Conservation (phyloP, 2,888 invertebrate genomes). For the Drosophila lacicola region DNA sequence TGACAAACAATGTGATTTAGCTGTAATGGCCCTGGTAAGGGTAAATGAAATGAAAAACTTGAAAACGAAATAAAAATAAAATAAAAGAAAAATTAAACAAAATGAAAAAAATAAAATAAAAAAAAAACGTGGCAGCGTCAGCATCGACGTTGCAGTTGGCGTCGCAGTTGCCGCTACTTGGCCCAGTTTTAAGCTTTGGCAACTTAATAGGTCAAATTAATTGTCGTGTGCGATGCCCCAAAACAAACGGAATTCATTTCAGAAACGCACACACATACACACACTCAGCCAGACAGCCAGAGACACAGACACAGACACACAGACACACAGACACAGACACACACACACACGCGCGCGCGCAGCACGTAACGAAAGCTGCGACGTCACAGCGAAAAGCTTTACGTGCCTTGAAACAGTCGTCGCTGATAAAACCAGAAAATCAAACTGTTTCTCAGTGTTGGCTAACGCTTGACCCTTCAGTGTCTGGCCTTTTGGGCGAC, state of each 20-base stretch:
- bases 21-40: slow-evolving; percentile 7
- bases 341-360: background rate
- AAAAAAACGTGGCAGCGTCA: slow-evolving; percentile 7
- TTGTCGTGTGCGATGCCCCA: slow-evolving; percentile 40
- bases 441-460: slow-evolving; percentile 7
- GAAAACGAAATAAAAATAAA: slow-evolving; percentile 17
- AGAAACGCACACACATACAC: background rate
- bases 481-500: slow-evolving; percentile 8
- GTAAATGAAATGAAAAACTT: slow-evolving; percentile 24
- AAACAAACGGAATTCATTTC: slow-evolving; percentile 21
- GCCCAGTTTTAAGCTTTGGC: slow-evolving; percentile 62
- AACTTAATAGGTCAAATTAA: slow-evolving; percentile 58
- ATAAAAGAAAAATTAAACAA: background rate
- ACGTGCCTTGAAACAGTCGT: slow-evolving; percentile 3
- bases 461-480: slow-evolving; percentile 22
- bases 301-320: background rate
- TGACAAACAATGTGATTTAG: slow-evolving; percentile 7
- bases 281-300: background rate
- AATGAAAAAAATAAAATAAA: background rate
- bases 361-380: background rate
- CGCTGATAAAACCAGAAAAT: slow-evolving; percentile 11
- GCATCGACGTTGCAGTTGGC: slow-evolving; percentile 19
- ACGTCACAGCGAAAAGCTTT: slow-evolving; percentile 44
- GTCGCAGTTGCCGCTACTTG: slow-evolving; percentile 29
- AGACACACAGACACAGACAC: background rate